Evolutionary conservation across 2,888 invertebrate genomes (phyloP).

Genomic region (Drosophila seclusa): DNA sequence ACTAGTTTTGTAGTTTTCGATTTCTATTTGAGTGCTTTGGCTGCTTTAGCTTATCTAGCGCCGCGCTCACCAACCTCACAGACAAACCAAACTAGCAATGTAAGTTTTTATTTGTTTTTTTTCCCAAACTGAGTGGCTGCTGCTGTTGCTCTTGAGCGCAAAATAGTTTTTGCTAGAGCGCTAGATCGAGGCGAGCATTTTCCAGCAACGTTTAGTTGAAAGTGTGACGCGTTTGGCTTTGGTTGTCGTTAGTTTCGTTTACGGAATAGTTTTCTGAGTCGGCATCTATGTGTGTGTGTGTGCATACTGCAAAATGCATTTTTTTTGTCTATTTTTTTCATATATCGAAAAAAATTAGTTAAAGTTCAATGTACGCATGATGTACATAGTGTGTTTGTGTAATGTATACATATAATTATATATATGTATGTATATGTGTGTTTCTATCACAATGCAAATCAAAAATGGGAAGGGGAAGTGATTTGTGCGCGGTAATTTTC

Average conservation of each 20-base stretch:
- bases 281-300: background rate
- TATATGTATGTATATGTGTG: constrained; percentile 3
- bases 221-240: constrained; percentile 54
- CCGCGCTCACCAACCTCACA: constrained; percentile 3
- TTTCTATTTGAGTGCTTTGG: constrained; percentile 60
- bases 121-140: constrained; percentile 14
- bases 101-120: constrained; percentile 32
- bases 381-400: constrained; percentile 1
- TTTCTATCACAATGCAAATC: constrained; percentile 22
- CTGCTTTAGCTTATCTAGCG: constrained; percentile 40
- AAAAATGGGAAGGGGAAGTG: constrained; percentile 56
- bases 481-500: constrained; percentile 36
- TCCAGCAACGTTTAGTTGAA: constrained; percentile 62
- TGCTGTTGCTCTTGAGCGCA: constrained; percentile 56
- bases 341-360: background rate
- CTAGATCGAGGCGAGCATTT: constrained; percentile 65
- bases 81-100: constrained; percentile 47
- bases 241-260: constrained; percentile 57
- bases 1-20: constrained; percentile 60
- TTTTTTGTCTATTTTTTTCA: background rate
- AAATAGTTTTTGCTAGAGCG: constrained; percentile 63
- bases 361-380: background rate
- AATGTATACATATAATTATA: background rate
- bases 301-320: background rate
- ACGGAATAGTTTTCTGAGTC: constrained; percentile 14